These are phyloP conservation scores for Ophioderma brevispina DNA, from an alignment of 35 echinoderm and acorn worm genomes.

Conservation along the genomic window DNA sequence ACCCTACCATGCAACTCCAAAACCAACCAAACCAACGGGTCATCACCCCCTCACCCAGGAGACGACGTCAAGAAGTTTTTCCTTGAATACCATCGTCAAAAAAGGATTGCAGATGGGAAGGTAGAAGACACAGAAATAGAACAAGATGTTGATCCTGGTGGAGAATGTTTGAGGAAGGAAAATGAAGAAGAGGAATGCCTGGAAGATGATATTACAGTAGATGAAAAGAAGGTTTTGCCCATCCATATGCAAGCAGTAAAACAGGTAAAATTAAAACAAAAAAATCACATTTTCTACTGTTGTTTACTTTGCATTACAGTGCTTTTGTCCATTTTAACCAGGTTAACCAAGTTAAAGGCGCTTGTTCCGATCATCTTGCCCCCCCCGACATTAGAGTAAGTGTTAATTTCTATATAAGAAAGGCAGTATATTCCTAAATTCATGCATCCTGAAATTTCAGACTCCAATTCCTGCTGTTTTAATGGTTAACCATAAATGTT, in stretches of 20 bases:
- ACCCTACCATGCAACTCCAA: not conserved
- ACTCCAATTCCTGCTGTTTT: too few relatives aligned
- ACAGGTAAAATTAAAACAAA: slow-evolving; percentile 73
- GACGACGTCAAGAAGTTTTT: slow-evolving; percentile 57
- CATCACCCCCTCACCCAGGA: not conserved
- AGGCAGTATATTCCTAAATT: too few relatives aligned
- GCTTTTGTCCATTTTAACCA: too few relatives aligned
- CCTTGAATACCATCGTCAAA: slow-evolving; percentile 55
- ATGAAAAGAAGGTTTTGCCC: slow-evolving; percentile 61
- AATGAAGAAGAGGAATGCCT: not conserved
- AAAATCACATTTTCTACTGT: too few relatives aligned
- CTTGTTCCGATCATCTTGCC: too few relatives aligned
- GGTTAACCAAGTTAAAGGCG: too few relatives aligned
- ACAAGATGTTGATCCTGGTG: not conserved
- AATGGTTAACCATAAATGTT: too few relatives aligned
- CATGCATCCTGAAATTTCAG: too few relatives aligned
- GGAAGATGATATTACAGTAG: slow-evolving; percentile 30
- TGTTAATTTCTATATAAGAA: too few relatives aligned
- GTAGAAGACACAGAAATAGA: slow-evolving; percentile 22
- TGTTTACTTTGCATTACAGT: too few relatives aligned
- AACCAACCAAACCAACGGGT: not conserved
- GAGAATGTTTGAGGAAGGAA: not conserved
- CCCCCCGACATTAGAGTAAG: too few relatives aligned
- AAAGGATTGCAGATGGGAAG: slow-evolving; percentile 68
- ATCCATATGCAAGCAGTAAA: slow-evolving; percentile 65